Conservation (phyloP, 2,113 vertebrate genomes). For the Gopherus flavomarginatus region DNA sequence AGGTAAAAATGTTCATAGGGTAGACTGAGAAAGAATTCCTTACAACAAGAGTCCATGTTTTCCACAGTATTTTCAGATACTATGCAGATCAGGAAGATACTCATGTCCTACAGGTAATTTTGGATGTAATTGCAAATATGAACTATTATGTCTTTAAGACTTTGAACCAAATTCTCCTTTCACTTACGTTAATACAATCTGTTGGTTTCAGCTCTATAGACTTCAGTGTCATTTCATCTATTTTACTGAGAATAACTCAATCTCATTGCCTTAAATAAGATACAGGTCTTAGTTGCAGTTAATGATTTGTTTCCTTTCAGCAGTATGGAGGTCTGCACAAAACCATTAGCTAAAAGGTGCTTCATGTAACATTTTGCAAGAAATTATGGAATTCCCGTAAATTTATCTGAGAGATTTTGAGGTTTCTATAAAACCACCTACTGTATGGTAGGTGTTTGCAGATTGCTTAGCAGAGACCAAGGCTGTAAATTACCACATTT, state of each 20-base stretch:
- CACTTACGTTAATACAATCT: not conserved
- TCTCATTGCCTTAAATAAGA: not conserved
- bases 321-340: not conserved
- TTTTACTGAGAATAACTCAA: not conserved
- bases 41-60: not conserved
- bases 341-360: not conserved
- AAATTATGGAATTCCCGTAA: not conserved
- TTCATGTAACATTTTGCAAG: not conserved
- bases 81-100: not conserved
- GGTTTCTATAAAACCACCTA: not conserved
- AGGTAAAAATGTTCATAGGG: not conserved
- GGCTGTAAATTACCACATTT: not conserved
- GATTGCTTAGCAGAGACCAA: not conserved
- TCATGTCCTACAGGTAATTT: not conserved
- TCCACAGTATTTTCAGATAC: not conserved
- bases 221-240: not conserved
- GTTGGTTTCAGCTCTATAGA: not conserved
- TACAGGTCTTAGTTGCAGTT: not conserved
- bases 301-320: not conserved
- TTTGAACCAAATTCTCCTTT: not conserved
- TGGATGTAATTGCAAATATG: not conserved
- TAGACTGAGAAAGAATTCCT: not conserved
- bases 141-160: not conserved
- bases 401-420: not conserved
- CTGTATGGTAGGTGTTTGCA: not conserved